phyloP scores from a whole-genome alignment of 2,888 invertebrate genomes.

The Hypercompe scribonia region DNA sequence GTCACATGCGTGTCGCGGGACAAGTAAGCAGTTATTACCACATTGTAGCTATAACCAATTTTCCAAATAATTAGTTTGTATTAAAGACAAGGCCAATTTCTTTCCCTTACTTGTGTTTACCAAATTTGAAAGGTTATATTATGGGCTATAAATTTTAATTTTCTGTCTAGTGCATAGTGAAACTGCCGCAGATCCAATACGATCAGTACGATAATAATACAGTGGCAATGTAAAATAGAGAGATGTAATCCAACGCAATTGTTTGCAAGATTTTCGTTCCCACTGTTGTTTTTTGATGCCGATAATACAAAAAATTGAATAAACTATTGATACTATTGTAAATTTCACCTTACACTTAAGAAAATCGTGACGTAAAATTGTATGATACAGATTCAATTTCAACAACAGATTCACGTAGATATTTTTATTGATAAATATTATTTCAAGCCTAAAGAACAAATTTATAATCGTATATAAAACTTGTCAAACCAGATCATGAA shows the following conservation, averaged over 20 bases:
- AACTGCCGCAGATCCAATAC: constrained; percentile 56
- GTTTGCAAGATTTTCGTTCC: constrained; percentile 71
- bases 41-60: constrained; percentile 11
- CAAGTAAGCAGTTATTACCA: constrained; percentile 9
- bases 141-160: constrained; percentile 25
- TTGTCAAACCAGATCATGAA: constrained; percentile 38
- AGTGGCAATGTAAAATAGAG: constrained; percentile 63
- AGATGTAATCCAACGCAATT: constrained; percentile 66
- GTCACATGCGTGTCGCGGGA: constrained; percentile 15
- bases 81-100: constrained; percentile 18
- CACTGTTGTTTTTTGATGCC: constrained; percentile 59
- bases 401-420: constrained; percentile 34
- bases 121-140: constrained; percentile 23
- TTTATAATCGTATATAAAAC: constrained; percentile 42
- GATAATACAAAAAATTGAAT: constrained; percentile 60
- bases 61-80: constrained; percentile 14
- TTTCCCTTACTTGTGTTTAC: constrained; percentile 31
- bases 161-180: constrained; percentile 40
- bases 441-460: constrained; percentile 35
- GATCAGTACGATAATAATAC: constrained; percentile 60
- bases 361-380: constrained; percentile 47
- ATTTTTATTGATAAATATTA: constrained; percentile 36
- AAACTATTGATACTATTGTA: constrained; percentile 57
- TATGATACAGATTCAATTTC: constrained; percentile 27
- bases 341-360: constrained; percentile 57